Base-by-base conservation (phyloP, 2,888 invertebrate species). In the Caenorhabditis auriculariae region DNA sequence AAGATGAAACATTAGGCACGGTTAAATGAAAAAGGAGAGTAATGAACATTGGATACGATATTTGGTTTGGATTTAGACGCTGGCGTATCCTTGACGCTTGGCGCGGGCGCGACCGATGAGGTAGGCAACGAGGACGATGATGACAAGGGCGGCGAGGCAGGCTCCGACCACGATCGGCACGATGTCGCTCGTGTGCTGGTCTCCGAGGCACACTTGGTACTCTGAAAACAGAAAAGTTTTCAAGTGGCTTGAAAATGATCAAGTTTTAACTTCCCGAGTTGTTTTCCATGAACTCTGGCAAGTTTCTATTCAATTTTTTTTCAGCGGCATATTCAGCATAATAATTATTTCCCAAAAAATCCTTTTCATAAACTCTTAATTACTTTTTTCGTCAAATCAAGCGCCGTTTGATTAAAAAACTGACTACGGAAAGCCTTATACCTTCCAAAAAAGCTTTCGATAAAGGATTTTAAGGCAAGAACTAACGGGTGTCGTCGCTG, bases 91-190 rank as follows among this genome's bases (percentile, higher is more conserved):
- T 57, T 76, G 76, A 52, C 79, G 70, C 65, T 69, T 74, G 58
- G 79, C 79, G 32, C 79, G 75, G 29, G 90, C 88, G 80, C 96
- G 90, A 59, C 91, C 94, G 81, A 93, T 88, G 68, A 96, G 87
- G 85, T 96, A 98, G 42, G 91, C 92, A 72, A 90, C 87, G 72
- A 98, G 87, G 50, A 98, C 93, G 69, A 94, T 88, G 60, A 93
- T 85, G 66, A 96, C 92, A 57, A 95, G 87, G 48, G 88, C 90
- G 64, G 90, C 91, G 57, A 98, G 86, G 48, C 91, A 91, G 82
- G 91, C 91, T 17, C 96, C 98, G 63, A 98, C 96, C 23, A 91
- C 92, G 82, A 98, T 94, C 24, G 96, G 96, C 56, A 98, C 94
- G 65, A 92, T 87, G 85, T 95, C 95, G 19, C 73, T 74, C 32